Evolutionary conservation across 2,113 vertebrate species (phyloP), one percentile per base, ranked within the genome.

Genomic region (Pelecanus crispus): DNA sequence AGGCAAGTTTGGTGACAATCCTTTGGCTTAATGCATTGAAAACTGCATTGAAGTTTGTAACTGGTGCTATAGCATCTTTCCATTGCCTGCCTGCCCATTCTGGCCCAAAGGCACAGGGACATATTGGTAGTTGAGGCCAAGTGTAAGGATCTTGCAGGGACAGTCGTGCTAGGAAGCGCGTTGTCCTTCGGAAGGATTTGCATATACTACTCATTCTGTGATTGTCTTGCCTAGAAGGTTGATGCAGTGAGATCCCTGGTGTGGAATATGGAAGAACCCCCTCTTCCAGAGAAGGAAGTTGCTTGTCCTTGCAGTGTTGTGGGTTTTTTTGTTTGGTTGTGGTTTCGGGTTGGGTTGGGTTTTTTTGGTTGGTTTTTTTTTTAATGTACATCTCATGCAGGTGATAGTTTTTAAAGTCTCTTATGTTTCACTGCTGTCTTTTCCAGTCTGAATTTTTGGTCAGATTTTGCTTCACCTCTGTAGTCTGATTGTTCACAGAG

Each of bases 71-170:
- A 66, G 91, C 92, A 56, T 86, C 94, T 95, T 83, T 61, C 79
- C 1, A 0, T 66, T 71, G 80, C 90, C 93, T 91, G 68, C 74
- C 95, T 95, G 96, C 92, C 93, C 56, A 0, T 87, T 84, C 92
- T 95, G 94, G 95, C 95, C 92, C 95, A 72, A 28, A 58, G 79
- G 67, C 68, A 73, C 81, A 28, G 93, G 89, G 90, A 95, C 83
- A 61, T 70, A 7, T 68, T 61, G 81, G 52, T 47, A 62, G 40
- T 36, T 66, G 58, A 95, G 95, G 95, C 92, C 94, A 92, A 95
- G 94, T 36, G 3, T n/a, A 24, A 84, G 85, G 88, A 88, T 92
- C 95, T 90, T n/a, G 88, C 94, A 90, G 94, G 95, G 96, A 82
- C 85, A 29, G 93, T 92, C 17, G 1, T 11, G 49, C 45, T 18